Conservation (phyloP, 2,113 vertebrate species). For the Amphiprion percula region DNA sequence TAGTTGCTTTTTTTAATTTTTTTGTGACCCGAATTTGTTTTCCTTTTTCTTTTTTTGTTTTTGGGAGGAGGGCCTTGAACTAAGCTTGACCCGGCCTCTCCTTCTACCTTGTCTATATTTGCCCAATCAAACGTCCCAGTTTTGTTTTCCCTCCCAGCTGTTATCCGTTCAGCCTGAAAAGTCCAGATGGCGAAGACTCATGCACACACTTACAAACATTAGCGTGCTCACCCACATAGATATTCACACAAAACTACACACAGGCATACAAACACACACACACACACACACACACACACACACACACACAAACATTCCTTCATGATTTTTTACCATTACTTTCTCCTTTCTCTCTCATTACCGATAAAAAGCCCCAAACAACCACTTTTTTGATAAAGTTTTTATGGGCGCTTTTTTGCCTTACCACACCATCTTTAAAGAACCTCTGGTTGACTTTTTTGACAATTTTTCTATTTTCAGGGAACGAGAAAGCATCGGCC, state of each 20-base stretch:
- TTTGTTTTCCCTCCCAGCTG: conserved; percentile 95
- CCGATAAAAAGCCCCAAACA: conserved; percentile 91
- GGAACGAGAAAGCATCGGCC: conserved; percentile 82
- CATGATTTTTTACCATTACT: conserved; percentile 81
- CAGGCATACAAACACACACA: background rate
- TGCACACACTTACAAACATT: conserved; percentile 71
- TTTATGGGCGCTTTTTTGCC: conserved; percentile 88
- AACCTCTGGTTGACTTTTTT: conserved; percentile 86
- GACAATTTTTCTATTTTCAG: conserved; percentile 89
- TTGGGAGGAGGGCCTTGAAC: conserved; percentile 47
- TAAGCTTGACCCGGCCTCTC: conserved; percentile 56
- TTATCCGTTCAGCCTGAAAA: conserved; percentile 93
- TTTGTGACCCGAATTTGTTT: conserved; percentile 41
- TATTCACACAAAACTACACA: conserved; percentile 17
- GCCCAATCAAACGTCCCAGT: conserved; percentile 91
- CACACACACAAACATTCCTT: conserved; percentile 40
- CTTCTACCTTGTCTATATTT: conserved; percentile 86
- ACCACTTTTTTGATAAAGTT: conserved; percentile 90
- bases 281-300: conserved; percentile 16
- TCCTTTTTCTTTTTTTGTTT: conserved; percentile 19
- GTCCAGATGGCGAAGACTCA: conserved; percentile 93
- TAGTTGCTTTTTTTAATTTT: conserved; percentile 17
- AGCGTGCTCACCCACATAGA: conserved; percentile 43
- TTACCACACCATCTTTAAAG: conserved; percentile 85
- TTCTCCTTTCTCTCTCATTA: conserved; percentile 89